Percentiles rank a stretch among this genome's conserved stretches.
These are phyloP conservation scores for Gambelia wislizenii DNA, from an alignment of 2,797 vertebrate genomes.

Conservation along the genomic window DNA sequence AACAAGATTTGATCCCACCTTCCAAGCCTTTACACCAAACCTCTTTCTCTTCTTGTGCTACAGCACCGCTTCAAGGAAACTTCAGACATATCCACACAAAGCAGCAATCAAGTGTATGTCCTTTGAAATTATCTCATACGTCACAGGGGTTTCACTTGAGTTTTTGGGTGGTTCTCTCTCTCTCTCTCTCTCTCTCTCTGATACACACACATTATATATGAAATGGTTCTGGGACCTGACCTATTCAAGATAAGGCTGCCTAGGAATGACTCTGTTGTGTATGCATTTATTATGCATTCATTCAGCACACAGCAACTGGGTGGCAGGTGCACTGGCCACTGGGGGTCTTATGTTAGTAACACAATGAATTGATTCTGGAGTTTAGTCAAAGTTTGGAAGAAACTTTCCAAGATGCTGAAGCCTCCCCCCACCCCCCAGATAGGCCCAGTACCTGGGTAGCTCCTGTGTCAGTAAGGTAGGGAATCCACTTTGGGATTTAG, in stretches of 20 bases:
- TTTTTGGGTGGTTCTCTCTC: neutral
- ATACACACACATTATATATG: neutral
- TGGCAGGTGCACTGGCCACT: too few relatives aligned
- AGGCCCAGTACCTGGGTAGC: too few relatives aligned
- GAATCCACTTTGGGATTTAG: too few relatives aligned
- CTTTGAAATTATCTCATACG: neutral
- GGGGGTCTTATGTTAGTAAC: too few relatives aligned
- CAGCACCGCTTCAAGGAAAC: neutral
- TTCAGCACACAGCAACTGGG: neutral
- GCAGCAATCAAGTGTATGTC: neutral
- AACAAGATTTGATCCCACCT: neutral
- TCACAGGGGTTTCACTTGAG: neutral
- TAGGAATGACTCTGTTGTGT: neutral
- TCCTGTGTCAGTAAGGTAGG: too few relatives aligned
- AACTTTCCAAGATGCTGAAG: too few relatives aligned
- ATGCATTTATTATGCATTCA: neutral
- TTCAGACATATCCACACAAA: too few relatives aligned
- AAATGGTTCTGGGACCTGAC: neutral
- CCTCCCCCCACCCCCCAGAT: too few relatives aligned
- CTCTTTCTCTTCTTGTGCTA: neutral
- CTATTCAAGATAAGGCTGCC: neutral
- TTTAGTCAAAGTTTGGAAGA: too few relatives aligned
- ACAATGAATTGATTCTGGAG: too few relatives aligned
- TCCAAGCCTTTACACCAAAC: neutral
- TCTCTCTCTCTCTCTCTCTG: too few relatives aligned